Evolutionary conservation across 2,113 vertebrate genomes (phyloP), one percentile per base, ranked within the genome.

Genomic region (Camelus bactrianus): DNA sequence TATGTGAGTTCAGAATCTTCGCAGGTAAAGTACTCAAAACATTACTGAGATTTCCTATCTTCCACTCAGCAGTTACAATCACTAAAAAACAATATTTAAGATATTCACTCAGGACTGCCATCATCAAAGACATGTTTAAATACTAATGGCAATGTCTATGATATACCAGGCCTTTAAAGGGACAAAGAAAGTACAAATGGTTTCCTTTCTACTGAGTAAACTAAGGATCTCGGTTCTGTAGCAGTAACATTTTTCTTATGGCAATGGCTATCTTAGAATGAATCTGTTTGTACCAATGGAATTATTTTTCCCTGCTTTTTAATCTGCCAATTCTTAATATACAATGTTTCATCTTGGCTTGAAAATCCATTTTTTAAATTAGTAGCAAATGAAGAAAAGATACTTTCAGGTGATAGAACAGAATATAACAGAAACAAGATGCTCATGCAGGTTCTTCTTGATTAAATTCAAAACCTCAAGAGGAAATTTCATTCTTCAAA

Each of bases 301-400:
- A 92, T 32, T 76, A 79, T 67, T 83, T 95, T 95, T 91, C 73
- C 32, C 90, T 88, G 32, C 5, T 81, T 80, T 88, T 70, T 76
- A 96, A 77, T 20, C n/a, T 87, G 60, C 16, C 20, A 67, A 69
- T 46, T 91, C n/a, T 93, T 80, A 93, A 76, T 20, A 42, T 46
- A 72, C 5, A 90, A 22, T 79, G 73, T 89, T 92, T 90, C 30
- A 92, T 46, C 19, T 82, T 95, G 52, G 50, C 80, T 93, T 89
- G 35, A 94, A 97, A 94, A 84, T 94, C 14, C 2, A 83, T 46
- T 95, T 83, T 94, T 62, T 4, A 86, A 82, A 85, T 92, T 83
- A 96, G 75, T 93, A 87, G 42, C 67, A 96, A 93, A 72, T 86
- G 86, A 97, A 88, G 75, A 92, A 93, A 96, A 90, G 76, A 72